Conservation (phyloP, 2,797 vertebrate genomes). For the Gobionotothen gibberifrons region DNA sequence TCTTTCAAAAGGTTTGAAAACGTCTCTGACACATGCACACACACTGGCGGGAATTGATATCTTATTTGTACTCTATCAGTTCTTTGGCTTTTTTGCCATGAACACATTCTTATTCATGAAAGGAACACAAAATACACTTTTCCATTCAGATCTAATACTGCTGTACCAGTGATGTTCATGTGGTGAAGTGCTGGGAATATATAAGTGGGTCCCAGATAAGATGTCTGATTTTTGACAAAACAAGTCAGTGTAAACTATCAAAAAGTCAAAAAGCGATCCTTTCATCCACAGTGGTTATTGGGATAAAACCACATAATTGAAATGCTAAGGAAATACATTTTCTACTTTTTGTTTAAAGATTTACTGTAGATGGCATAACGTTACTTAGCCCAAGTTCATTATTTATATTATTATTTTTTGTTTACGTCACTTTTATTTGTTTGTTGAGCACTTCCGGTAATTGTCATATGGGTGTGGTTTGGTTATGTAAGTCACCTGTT, state of each 20-base stretch:
- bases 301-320: too few species aligned
- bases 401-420: too few species aligned
- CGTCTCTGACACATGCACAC: constrained; percentile 15
- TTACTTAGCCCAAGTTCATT: too few species aligned
- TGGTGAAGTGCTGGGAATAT: too few species aligned
- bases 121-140: constrained; percentile 34
- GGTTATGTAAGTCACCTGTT: too few species aligned
- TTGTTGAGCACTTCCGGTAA: too few species aligned
- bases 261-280: background rate
- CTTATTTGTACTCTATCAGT: constrained; percentile 43
- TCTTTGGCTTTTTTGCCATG: constrained; percentile 39
- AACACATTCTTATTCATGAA: constrained; percentile 46
- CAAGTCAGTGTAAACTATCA: background rate
- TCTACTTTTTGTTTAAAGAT: background rate
- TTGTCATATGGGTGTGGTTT: too few species aligned
- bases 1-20: constrained; percentile 49
- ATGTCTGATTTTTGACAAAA: too few species aligned
- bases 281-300: background rate
- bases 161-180: background rate
- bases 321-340: too few species aligned
- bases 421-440: too few species aligned
- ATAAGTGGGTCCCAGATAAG: too few species aligned
- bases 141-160: constrained; percentile 8
- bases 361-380: background rate
- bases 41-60: constrained; percentile 29